Base-by-base conservation (phyloP, 1,140 invertebrate species). In the Lethocerus indicus region DNA sequence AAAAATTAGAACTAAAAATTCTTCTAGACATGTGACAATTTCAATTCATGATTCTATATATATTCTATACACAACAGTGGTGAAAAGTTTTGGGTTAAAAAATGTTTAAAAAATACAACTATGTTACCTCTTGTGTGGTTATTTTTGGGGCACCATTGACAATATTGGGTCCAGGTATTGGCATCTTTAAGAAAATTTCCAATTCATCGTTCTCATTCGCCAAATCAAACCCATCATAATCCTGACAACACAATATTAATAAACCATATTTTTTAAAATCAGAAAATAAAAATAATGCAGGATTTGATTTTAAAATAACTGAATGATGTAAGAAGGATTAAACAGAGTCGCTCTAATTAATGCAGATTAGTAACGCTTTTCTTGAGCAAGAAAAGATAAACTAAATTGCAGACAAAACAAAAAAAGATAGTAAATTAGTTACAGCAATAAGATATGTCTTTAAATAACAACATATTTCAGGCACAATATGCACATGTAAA, bases 221-320 rank as follows among this genome's bases (percentile, higher is more conserved):
- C 61, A 87, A 67, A 65, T 90, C 84, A 70, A 94, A 93, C 56
- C 81, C 81, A 64, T 92, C 86, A 69, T 90, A 94, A 66, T 93
- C 88, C 87, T 92, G 64, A 39, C 65, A 65, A 54, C 2, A 23
- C 9, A 28, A 16, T 6, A 32, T 43, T 20, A 21, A 44, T 12
- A 12, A 14, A 14, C 7, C n/a, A 39, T 39, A 39, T 16, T 39
- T 5, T 7, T 39, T 16, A 39, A 7, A 32, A 32, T 47, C 13
- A 14, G 7, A 46, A 46, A 46, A 13, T 14, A 37, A 26, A 4
- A 21, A 49, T 7, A 40, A 4, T 39, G 21, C 16, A 13, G 28
- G 29, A 32, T 32, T 32, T 32, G 7, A 7, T 9, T 32, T 9
- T 32, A 36, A 36, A 36, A 2, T 36, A 3, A 36, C 20, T 3